phyloP scores from a whole-genome alignment of 2,113 vertebrate species.

The Datnioides undecimradiatus region DNA sequence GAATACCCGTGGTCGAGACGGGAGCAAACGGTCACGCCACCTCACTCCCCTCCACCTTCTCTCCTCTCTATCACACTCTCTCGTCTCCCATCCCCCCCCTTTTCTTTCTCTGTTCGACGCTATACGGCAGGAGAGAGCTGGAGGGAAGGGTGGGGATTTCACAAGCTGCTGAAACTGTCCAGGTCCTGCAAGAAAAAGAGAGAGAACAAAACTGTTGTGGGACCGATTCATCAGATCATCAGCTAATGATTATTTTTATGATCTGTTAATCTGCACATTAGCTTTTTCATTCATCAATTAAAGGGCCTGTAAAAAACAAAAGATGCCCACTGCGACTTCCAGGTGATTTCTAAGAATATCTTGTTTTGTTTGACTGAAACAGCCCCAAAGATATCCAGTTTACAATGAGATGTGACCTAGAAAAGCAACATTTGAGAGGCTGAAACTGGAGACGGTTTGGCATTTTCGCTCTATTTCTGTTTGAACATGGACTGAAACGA shows the following conservation, averaged over 20 bases:
- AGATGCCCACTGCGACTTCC: not conserved
- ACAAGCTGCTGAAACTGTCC: conserved; percentile 55
- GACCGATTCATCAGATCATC: conserved; percentile 15
- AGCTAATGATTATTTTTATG: not conserved
- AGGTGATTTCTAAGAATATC: too few relatives aligned
- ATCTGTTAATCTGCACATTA: conserved; percentile 1
- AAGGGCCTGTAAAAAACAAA: not conserved
- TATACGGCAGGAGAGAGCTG: conserved; percentile 67
- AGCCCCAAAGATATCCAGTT: not conserved
- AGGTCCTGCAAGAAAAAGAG: conserved; percentile 61
- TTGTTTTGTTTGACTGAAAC: not conserved
- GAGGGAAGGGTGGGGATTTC: conserved; percentile 75
- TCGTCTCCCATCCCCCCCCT: conserved; percentile 33
- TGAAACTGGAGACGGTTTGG: not conserved
- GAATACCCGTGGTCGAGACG: conserved; percentile 85
- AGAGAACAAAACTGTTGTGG: conserved; percentile 36
- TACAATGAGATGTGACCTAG: not conserved
- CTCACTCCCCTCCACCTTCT: conserved; percentile 75
- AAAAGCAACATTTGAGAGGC: not conserved
- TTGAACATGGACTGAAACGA: not conserved
- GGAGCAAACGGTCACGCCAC: conserved; percentile 78
- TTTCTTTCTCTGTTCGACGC: conserved; percentile 34
- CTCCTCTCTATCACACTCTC: conserved; percentile 33
- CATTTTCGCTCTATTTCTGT: not conserved
- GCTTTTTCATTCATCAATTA: not conserved